Evolutionary conservation across 2,888 invertebrate species (phyloP).

Genomic region (Scaptomyza parva): DNA sequence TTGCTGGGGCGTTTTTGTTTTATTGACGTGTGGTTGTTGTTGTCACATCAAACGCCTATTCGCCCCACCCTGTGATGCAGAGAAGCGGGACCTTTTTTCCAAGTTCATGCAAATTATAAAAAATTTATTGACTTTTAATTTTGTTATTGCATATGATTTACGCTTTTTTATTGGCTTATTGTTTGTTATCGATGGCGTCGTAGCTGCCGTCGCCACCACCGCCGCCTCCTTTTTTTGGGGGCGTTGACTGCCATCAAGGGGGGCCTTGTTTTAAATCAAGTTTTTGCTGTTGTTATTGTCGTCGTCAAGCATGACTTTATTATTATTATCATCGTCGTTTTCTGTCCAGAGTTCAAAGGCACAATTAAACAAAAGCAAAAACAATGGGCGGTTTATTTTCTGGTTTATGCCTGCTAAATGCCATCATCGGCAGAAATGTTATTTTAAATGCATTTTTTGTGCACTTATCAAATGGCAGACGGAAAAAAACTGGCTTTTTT

Average conservation of each 20-base stretch:
- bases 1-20: constrained; percentile 23
- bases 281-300: constrained; percentile 40
- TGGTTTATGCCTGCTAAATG: constrained; percentile 49
- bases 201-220: not conserved
- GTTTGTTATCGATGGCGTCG: constrained; percentile 35
- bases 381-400: constrained; percentile 29
- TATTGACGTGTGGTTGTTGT: constrained; percentile 18
- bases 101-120: constrained; percentile 49
- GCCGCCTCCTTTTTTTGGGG: constrained; percentile 55
- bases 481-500: constrained; percentile 11
- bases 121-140: constrained; percentile 54
- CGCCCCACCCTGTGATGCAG: constrained; percentile 12
- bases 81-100: constrained; percentile 35
- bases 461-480: constrained; percentile 73
- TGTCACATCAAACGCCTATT: constrained; percentile 31
- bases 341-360: constrained; percentile 68
- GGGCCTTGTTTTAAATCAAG: constrained; percentile 64
- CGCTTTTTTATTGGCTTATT: constrained; percentile 36
- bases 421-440: constrained; percentile 48
- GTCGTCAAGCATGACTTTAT: constrained; percentile 48
- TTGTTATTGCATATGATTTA: constrained; percentile 51
- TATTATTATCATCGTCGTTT: constrained; percentile 60
- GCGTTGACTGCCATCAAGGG: constrained; percentile 63
- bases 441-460: constrained; percentile 56
- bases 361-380: constrained; percentile 66